These are phyloP conservation scores for Halcyon badia DNA, from an alignment of 2,797 vertebrate genomes.

Conservation along the genomic window DNA sequence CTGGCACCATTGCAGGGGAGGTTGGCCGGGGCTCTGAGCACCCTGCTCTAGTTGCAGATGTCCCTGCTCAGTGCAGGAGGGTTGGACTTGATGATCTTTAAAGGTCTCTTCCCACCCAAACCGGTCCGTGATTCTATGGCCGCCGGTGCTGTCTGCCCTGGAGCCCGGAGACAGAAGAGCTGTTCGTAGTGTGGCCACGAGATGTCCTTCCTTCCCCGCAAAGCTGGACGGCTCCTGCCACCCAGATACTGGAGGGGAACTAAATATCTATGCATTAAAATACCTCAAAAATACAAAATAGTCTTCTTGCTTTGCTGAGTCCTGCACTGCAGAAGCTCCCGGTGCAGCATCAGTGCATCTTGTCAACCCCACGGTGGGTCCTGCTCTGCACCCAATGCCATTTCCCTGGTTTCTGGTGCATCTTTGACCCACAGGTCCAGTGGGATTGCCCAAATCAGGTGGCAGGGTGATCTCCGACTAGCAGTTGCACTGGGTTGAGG, in stretches of 20 bases:
- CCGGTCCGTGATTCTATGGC: neutral
- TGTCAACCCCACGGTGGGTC: neutral
- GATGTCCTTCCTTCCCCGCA: slow-evolving; percentile 48
- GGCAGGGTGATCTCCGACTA: neutral
- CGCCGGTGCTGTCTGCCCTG: accelerated
- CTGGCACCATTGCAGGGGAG: neutral
- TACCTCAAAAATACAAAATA: neutral
- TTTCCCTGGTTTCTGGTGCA: neutral
- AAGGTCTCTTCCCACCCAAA: too few species aligned
- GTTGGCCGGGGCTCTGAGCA: neutral
- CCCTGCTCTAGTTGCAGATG: neutral
- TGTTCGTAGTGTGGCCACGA: slow-evolving; percentile 1
- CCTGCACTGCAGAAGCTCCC: neutral
- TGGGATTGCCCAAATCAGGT: neutral
- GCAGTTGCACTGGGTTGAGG: accelerated
- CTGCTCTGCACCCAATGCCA: accelerated
- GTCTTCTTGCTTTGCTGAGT: neutral
- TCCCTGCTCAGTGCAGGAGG: neutral
- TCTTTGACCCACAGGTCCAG: accelerated
- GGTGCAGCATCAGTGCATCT: accelerated
- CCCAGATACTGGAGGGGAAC: too few species aligned
- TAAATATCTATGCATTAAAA: accelerated
- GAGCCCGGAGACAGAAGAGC: neutral
- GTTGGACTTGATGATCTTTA: neutral
- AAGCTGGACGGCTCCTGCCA: neutral